Evolutionary conservation across 2,113 vertebrate genomes (phyloP).

Genomic region (Platysternon megacephalum): DNA sequence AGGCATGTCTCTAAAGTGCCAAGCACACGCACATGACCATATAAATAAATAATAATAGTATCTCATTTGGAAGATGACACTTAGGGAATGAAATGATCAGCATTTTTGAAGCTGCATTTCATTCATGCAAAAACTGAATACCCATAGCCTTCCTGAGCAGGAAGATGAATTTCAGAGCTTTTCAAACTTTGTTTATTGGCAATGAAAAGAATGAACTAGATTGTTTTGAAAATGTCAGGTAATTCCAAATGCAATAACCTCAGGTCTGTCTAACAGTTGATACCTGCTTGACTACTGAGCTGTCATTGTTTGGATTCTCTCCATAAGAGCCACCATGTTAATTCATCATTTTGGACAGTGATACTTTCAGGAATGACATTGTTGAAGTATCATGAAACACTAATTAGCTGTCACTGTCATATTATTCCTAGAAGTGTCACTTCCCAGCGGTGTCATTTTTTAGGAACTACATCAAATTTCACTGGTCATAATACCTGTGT

Average conservation of each 20-base stretch:
- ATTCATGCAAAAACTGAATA: background rate
- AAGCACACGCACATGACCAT: background rate
- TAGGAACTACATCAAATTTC: background rate
- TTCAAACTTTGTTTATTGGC: conserved; percentile 4
- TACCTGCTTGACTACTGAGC: fast-evolving
- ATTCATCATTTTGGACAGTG: conserved; percentile 6
- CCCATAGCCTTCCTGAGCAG: background rate
- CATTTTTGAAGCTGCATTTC: background rate
- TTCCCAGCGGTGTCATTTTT: background rate
- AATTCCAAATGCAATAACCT: background rate
- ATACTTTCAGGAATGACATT: background rate
- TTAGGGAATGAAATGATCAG: background rate
- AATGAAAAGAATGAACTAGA: background rate
- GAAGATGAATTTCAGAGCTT: background rate
- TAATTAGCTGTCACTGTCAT: conserved; percentile 36
- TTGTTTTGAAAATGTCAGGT: background rate
- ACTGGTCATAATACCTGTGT: background rate
- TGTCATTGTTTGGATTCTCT: background rate
- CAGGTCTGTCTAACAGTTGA: fast-evolving
- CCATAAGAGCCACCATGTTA: background rate
- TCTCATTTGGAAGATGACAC: background rate
- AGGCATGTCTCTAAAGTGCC: background rate
- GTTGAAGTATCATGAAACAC: background rate
- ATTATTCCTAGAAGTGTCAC: background rate
- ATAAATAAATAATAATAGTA: conserved; percentile 1